phyloP scores from a whole-genome alignment of 1,140 invertebrate genomes.

The Adoxophyes honmai region DNA sequence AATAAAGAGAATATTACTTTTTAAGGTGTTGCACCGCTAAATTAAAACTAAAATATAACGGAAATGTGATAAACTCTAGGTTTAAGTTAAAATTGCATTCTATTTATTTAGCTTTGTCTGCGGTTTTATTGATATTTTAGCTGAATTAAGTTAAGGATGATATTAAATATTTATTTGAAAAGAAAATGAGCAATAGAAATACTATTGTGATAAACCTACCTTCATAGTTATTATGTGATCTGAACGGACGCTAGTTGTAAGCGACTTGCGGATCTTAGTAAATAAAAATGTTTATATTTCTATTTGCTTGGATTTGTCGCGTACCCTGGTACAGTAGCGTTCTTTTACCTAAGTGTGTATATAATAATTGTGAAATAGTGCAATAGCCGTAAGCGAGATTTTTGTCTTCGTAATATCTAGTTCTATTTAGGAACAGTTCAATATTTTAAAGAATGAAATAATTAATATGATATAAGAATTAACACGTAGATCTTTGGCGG shows the following conservation, averaged over 20 bases:
- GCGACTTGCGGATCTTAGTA: no score
- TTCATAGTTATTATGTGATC: no score
- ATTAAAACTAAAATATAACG: conserved; percentile 17
- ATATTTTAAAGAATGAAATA: no score
- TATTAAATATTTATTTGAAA: conserved; percentile 5
- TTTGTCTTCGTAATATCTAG: background rate
- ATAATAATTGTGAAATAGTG: background rate
- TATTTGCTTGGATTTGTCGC: no score
- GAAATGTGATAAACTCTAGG: conserved; percentile 41
- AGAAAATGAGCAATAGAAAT: conserved; percentile 2
- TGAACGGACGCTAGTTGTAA: no score
- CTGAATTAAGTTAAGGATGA: conserved; percentile 9
- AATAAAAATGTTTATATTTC: no score
- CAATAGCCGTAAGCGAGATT: background rate
- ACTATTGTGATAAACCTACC: background rate
- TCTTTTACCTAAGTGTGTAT: background rate
- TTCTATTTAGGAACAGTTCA: no score
- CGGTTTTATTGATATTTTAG: conserved; percentile 19
- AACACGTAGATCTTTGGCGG: no score
- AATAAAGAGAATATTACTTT: background rate
- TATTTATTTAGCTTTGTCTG: conserved; percentile 41
- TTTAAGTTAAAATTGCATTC: conserved; percentile 40
- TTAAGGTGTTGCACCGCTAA: background rate
- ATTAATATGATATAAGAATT: no score
- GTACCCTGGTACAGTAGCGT: no score